Evolutionary conservation across 2,113 vertebrate species (phyloP), one percentile per base, ranked within the genome.

Genomic region (Anguilla rostrata): DNA sequence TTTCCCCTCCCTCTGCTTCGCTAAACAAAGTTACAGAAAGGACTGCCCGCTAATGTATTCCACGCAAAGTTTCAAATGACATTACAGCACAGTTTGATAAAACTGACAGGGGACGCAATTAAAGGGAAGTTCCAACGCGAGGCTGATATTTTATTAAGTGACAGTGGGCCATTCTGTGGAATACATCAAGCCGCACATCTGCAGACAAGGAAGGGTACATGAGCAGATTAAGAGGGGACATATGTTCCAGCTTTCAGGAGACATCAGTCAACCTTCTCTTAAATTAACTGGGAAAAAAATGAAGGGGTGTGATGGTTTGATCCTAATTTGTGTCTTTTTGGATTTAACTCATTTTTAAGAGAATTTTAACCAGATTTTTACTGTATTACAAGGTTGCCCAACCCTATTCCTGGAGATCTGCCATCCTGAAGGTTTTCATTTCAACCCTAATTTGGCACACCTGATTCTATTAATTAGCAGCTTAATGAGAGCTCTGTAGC

Each of bases 41-140:
- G 90, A 90, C 91, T 87, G 86, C 88, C 91, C 93, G 93, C 90
- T 93, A 90, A 90, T 88, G 87, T 92, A 95, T 94, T 95, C 92
- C 88, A 91, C 93, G 87, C 81, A 85, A 82, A 94, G 92, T 95
- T 95, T 95, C 92, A 94, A 94, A 95, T 84, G 91, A 93, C 85
- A 92, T 94, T 94, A 95, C 95, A 93, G 92, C 93, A 92, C 94
- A 95, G 94, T 96, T 95, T 95, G 94, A 95, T 95, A 96, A 96
- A 96, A 95, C 94, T 96, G 95, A 96, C 95, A 94, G 95, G 95
- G 95, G 95, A 96, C 93, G 96, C 95, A 96, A 96, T 96, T 96
- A 96, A 95, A 94, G 93, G 91, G 87, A 91, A 92, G 93, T 94
- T 94, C 95, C 94, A 95, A 92, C 95, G 92, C 92, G 91, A 87